Evolutionary conservation across 2,113 vertebrate species (phyloP).

Genomic region (Datnioides undecimradiatus): DNA sequence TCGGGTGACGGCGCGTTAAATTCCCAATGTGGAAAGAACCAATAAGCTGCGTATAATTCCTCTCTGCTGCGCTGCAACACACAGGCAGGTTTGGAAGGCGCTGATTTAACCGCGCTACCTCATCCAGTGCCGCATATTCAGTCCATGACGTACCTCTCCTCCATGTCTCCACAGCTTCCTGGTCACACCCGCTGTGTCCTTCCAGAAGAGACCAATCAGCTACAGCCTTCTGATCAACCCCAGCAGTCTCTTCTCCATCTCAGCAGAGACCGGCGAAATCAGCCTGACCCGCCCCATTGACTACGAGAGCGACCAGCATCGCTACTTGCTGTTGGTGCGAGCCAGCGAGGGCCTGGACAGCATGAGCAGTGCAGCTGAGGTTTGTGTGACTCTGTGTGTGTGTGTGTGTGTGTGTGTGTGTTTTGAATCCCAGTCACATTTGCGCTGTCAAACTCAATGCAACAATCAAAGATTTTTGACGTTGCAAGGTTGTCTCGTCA

Average conservation of each 20-base stretch:
- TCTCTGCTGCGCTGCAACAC: neutral
- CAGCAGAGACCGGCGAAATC: conserved; percentile 84
- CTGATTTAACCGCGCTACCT: neutral
- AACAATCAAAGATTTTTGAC: conserved; percentile 1
- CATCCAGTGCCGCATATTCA: neutral
- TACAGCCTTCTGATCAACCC: conserved; percentile 91
- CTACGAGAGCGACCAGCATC: conserved; percentile 89
- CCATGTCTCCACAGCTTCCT: conserved; percentile 84
- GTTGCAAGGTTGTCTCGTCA: conserved; percentile 12
- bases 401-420: neutral
- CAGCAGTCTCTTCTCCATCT: conserved; percentile 88
- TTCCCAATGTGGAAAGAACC: neutral
- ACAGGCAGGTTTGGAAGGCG: neutral
- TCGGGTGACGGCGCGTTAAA: neutral
- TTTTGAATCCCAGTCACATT: neutral
- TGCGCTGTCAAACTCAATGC: neutral
- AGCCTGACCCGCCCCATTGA: conserved; percentile 87
- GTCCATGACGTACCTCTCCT: neutral
- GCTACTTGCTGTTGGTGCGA: conserved; percentile 86
- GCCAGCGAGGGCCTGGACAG: conserved; percentile 85
- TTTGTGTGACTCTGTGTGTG: conserved; percentile 62
- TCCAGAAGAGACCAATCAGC: conserved; percentile 88
- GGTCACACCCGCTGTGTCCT: conserved; percentile 87
- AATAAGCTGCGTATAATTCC: neutral
- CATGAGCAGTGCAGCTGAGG: conserved; percentile 89